Conservation (phyloP, 2,888 invertebrate species). For the Callyntrura sp. region DNA sequence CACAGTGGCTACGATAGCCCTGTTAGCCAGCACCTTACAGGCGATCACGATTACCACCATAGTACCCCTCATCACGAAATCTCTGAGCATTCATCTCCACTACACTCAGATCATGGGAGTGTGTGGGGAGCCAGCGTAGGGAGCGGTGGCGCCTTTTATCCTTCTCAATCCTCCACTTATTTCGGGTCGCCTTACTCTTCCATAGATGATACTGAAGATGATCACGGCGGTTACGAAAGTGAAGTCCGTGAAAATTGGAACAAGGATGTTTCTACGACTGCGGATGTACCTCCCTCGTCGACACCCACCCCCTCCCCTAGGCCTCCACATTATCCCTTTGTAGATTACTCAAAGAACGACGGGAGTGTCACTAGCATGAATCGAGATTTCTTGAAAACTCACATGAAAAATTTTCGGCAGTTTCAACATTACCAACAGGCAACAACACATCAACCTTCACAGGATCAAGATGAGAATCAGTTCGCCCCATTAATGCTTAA, state of each 20-base stretch:
- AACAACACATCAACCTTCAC: not conserved
- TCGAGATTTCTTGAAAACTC: constrained; percentile 51
- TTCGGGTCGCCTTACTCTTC: constrained; percentile 17
- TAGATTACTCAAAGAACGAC: constrained; percentile 22
- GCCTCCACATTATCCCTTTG: constrained; percentile 31
- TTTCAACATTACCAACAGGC: constrained; percentile 35
- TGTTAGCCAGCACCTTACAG: not conserved
- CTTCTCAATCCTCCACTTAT: constrained; percentile 14
- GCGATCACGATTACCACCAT: not conserved
- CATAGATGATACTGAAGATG: constrained; percentile 43
- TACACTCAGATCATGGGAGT: not conserved
- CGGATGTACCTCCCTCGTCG: not conserved
- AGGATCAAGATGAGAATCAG: not conserved
- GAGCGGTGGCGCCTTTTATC: not conserved
- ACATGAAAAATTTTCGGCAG: constrained; percentile 52
- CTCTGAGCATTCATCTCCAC: no score
- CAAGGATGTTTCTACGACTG: not conserved
- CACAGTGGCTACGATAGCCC: not conserved
- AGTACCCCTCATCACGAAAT: constrained; percentile 13
- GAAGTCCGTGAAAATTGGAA: constrained; percentile 52
- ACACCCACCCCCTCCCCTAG: not conserved
- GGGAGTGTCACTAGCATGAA: constrained; percentile 34
- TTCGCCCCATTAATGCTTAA: not conserved
- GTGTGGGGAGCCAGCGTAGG: not conserved
- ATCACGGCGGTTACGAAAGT: constrained; percentile 63